Evolutionary conservation across 1,140 invertebrate species (phyloP).

Genomic region (Propsilocerus akamusi): DNA sequence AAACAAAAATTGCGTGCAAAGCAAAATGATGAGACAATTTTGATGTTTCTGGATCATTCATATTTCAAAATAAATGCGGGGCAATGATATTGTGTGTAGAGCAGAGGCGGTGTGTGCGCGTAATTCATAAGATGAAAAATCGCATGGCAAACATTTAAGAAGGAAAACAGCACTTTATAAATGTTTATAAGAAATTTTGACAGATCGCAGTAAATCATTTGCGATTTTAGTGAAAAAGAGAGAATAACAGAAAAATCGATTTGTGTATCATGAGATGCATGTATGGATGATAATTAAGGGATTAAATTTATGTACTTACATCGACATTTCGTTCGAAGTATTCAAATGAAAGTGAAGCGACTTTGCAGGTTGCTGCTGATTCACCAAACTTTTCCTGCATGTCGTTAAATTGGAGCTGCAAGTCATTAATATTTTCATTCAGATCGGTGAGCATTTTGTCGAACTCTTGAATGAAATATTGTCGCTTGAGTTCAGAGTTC

Average conservation of each 20-base stretch:
- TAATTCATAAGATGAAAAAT: too few relatives aligned
- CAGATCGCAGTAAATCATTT: too few relatives aligned
- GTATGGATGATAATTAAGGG: too few relatives aligned
- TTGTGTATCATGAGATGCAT: too few relatives aligned
- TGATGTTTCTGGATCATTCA: neutral
- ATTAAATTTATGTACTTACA: constrained; percentile 30
- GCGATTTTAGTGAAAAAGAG: too few relatives aligned
- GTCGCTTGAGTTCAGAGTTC: constrained; percentile 35
- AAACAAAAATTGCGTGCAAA: neutral
- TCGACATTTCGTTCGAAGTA: constrained; percentile 65
- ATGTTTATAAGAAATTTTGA: too few relatives aligned
- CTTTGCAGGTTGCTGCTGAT: constrained; percentile 44
- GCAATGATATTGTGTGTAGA: constrained; percentile 1
- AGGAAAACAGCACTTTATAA: too few relatives aligned
- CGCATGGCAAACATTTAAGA: too few relatives aligned
- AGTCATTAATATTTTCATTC: constrained; percentile 45
- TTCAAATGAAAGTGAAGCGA: constrained; percentile 48
- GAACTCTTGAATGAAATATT: constrained; percentile 33
- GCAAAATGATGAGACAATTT: neutral
- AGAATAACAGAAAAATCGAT: too few relatives aligned
- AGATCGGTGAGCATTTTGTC: constrained; percentile 52
- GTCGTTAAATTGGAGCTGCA: constrained; percentile 38
- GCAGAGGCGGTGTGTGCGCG: neutral
- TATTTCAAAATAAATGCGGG: constrained; percentile 5
- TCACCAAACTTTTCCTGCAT: constrained; percentile 51